These are phyloP conservation scores for Melikaiella ostensackeni DNA, from an alignment of 2,888 invertebrate genomes.

Conservation along the genomic window DNA sequence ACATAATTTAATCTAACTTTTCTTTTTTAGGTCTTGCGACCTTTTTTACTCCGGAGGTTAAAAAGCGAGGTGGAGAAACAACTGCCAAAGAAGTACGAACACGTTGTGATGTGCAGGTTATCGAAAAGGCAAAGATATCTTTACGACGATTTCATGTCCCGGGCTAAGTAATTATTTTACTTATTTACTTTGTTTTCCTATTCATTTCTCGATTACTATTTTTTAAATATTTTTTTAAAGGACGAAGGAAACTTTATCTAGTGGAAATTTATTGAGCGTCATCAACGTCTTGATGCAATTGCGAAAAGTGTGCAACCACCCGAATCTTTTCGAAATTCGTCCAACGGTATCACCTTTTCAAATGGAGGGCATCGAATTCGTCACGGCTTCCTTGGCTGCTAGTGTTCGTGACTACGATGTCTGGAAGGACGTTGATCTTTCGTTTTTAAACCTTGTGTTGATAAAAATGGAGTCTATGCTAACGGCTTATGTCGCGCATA, in stretches of 20 bases:
- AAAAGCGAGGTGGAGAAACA: slow-evolving; percentile 98
- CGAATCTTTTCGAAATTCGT: slow-evolving; percentile 97
- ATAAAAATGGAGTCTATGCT: slow-evolving; percentile 84
- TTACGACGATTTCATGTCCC: slow-evolving; percentile 99
- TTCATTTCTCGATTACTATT: slow-evolving; percentile 21
- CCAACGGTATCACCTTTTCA: slow-evolving; percentile 97
- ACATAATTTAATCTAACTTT: not conserved
- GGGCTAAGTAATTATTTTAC: slow-evolving; percentile 86
- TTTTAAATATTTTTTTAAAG: slow-evolving; percentile 77
- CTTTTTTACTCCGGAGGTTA: slow-evolving; percentile 93
- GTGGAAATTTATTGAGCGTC: slow-evolving; percentile 96
- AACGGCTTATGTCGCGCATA: slow-evolving; percentile 91
- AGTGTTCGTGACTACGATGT: slow-evolving; percentile 86
- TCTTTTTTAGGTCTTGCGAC: slow-evolving; percentile 87
- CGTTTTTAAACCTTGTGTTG: slow-evolving; percentile 82
- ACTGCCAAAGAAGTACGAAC: slow-evolving; percentile 97
- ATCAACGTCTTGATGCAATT: slow-evolving; percentile 98
- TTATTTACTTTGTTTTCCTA: slow-evolving; percentile 31
- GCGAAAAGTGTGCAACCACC: slow-evolving; percentile 98
- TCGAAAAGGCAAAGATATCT: slow-evolving; percentile 97
- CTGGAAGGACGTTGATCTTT: slow-evolving; percentile 84
- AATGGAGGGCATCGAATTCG: slow-evolving; percentile 86
- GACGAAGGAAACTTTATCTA: slow-evolving; percentile 94
- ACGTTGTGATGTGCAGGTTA: slow-evolving; percentile 94
- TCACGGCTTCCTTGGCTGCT: slow-evolving; percentile 86